A percentile compares a stretch with the other conserved stretches of the same genome.
These are phyloP conservation scores for Lepisosteus oculatus DNA, from an alignment of 2,113 vertebrate genomes.

Conservation along the genomic window DNA sequence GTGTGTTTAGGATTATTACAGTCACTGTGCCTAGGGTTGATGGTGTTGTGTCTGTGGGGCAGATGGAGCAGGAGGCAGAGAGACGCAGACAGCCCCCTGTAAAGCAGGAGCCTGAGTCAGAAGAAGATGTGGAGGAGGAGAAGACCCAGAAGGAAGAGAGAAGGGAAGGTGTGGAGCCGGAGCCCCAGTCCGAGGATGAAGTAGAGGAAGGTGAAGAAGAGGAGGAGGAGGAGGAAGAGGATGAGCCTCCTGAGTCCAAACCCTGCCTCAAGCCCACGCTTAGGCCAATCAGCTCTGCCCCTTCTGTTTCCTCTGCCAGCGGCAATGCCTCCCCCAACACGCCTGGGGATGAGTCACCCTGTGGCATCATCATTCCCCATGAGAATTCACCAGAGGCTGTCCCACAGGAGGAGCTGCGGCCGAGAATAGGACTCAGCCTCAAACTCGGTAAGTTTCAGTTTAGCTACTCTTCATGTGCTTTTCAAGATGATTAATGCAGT, in stretches of 20 bases:
- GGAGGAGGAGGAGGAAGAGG: slow-evolving; percentile 80
- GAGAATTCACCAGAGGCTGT: slow-evolving; percentile 93
- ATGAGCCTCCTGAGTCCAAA: slow-evolving; percentile 78
- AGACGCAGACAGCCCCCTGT: slow-evolving; percentile 86
- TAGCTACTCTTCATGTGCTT: no score
- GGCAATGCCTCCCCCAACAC: slow-evolving; percentile 90
- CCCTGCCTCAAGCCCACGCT: slow-evolving; percentile 92
- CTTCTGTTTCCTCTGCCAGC: slow-evolving; percentile 92
- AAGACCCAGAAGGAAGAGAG: slow-evolving; percentile 77
- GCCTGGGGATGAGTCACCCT: slow-evolving; percentile 91
- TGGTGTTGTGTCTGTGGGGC: slow-evolving; percentile 26
- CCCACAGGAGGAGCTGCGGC: slow-evolving; percentile 87
- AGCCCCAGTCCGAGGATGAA: slow-evolving; percentile 77
- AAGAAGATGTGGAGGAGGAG: slow-evolving; percentile 78
- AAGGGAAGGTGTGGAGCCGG: slow-evolving; percentile 67
- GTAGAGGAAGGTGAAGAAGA: slow-evolving; percentile 81
- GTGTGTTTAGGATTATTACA: not conserved
- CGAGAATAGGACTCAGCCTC: slow-evolving; percentile 95
- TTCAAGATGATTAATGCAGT: no score
- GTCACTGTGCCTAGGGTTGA: no score
- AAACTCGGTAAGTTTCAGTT: slow-evolving; percentile 77
- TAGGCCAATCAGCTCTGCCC: slow-evolving; percentile 89
- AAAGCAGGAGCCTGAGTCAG: slow-evolving; percentile 81
- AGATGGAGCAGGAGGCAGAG: slow-evolving; percentile 99
- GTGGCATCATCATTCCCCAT: slow-evolving; percentile 97